phyloP scores from a whole-genome alignment of 2,888 invertebrate species.

The Plebejus anna region DNA sequence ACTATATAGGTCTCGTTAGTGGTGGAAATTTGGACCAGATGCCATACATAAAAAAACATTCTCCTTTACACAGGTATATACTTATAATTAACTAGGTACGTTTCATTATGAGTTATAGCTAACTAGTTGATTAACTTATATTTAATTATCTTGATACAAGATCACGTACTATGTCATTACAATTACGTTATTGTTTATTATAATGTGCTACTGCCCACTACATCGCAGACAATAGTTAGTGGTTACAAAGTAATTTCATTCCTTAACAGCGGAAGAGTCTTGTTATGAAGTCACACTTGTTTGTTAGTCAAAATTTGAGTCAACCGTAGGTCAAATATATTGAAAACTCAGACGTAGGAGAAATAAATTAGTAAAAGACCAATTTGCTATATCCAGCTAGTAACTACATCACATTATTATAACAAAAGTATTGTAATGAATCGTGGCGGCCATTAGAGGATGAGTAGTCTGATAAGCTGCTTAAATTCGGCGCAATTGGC shows the following conservation, averaged over 20 bases:
- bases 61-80: too few relatives aligned
- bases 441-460: too few relatives aligned
- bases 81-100: background rate
- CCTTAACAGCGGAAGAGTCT: background rate
- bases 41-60: too few relatives aligned
- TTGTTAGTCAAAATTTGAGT: background rate
- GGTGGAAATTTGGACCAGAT: too few relatives aligned
- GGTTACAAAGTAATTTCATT: conserved; percentile 11
- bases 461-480: too few relatives aligned
- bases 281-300: conserved; percentile 11
- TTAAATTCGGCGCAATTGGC: too few relatives aligned
- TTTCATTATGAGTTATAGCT: background rate
- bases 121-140: background rate
- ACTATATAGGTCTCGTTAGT: too few relatives aligned
- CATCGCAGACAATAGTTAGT: background rate
- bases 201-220: background rate
- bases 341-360: background rate
- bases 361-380: background rate
- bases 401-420: background rate
- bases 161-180: conserved; percentile 21
- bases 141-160: conserved; percentile 11
- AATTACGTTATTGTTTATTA: conserved; percentile 13
- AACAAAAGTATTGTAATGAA: background rate
- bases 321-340: conserved; percentile 15
- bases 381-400: background rate